Evolutionary conservation across 2,797 vertebrate species (phyloP).

Genomic region (Hydrocynus forskahlii): DNA sequence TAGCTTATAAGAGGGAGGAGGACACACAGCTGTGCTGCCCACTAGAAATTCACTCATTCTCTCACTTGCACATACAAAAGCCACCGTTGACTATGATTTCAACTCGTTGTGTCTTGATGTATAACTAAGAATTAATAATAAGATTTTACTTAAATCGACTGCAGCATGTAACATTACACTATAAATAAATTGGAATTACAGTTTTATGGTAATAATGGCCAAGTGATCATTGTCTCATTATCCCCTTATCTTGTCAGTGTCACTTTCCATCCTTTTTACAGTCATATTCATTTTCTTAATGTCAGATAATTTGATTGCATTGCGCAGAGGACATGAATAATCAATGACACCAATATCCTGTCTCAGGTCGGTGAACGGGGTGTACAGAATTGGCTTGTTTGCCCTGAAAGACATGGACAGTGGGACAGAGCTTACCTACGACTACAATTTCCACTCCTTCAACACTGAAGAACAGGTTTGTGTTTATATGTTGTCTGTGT

Average conservation of each 20-base stretch:
- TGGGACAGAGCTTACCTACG: slow-evolving; percentile 93
- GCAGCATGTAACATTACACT: not conserved
- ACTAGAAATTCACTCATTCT: slow-evolving; percentile 23
- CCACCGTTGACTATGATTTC: not conserved
- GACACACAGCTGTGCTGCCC: slow-evolving; percentile 55
- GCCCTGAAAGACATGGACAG: slow-evolving; percentile 92
- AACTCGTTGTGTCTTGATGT: not conserved
- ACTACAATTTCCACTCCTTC: slow-evolving; percentile 98
- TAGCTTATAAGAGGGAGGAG: slow-evolving; percentile 51
- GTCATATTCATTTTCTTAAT: not conserved
- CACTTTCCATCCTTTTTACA: not conserved
- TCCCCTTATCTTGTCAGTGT: not conserved
- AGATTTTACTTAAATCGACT: not conserved
- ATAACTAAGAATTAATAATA: not conserved
- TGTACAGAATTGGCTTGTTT: slow-evolving; percentile 94
- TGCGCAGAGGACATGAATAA: no score
- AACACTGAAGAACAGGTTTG: slow-evolving; percentile 94
- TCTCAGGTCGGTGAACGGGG: slow-evolving; percentile 94
- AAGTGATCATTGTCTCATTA: not conserved
- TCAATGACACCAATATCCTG: not conserved
- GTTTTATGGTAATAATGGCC: not conserved
- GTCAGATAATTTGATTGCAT: not conserved
- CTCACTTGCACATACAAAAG: not conserved
- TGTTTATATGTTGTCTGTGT: not conserved
- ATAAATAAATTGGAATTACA: not conserved